phyloP scores from a whole-genome alignment of 1,140 invertebrate genomes.

The Melanaphis sacchari region DNA sequence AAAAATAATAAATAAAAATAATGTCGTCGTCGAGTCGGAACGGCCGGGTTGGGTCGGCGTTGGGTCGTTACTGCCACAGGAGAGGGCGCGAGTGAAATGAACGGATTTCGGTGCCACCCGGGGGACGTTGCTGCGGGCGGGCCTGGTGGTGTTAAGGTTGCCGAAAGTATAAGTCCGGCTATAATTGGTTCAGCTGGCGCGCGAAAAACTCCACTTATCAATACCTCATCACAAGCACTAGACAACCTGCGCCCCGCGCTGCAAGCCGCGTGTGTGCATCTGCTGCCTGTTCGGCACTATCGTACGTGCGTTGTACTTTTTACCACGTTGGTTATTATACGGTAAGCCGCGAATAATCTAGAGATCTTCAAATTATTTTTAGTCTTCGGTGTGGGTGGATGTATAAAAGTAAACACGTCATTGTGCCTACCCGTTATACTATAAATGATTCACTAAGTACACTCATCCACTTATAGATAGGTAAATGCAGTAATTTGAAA shows the following conservation, averaged over 20 bases:
- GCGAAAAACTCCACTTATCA: slow-evolving; percentile 56
- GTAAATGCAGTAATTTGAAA: too few species aligned
- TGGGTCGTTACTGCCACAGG: neutral
- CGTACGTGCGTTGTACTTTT: neutral
- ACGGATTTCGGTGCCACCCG: slow-evolving; percentile 39
- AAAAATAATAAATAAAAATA: slow-evolving; percentile 58
- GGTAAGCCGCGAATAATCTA: neutral
- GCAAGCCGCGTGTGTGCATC: neutral
- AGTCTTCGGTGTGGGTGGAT: too few species aligned
- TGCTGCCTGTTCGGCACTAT: neutral
- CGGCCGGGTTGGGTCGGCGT: neutral
- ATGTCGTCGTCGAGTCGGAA: slow-evolving; percentile 21
- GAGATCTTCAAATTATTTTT: neutral
- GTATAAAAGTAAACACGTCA: neutral
- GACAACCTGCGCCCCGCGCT: slow-evolving; percentile 48
- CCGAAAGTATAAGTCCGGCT: slow-evolving; percentile 54
- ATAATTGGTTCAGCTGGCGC: slow-evolving; percentile 57
- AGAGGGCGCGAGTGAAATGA: slow-evolving; percentile 1
- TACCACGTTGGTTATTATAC: neutral
- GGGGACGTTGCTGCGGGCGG: neutral
- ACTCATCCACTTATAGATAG: too few species aligned
- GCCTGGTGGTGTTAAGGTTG: slow-evolving; percentile 38
- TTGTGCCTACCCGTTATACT: neutral
- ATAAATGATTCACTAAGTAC: too few species aligned
- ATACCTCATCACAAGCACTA: slow-evolving; percentile 34